phyloP scores from a whole-genome alignment of 2,113 vertebrate genomes.

The Upupa epops region DNA sequence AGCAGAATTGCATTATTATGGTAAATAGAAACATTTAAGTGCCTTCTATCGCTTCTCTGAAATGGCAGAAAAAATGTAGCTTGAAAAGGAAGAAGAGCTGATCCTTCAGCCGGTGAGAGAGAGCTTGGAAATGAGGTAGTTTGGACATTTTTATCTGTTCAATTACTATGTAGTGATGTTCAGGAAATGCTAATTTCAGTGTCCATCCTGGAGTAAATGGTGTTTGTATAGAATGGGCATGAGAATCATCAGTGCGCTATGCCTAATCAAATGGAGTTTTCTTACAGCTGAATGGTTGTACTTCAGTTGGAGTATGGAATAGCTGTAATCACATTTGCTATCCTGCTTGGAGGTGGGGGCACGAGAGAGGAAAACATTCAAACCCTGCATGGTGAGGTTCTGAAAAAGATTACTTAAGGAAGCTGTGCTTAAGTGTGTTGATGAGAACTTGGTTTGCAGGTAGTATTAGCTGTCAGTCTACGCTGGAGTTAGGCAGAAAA shows the following conservation, averaged over 20 bases:
- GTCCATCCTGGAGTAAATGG: not conserved
- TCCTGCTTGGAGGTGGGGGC: not conserved
- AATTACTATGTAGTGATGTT: not conserved
- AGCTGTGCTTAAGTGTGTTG: not conserved
- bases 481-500: not conserved
- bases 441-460: not conserved
- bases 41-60: constrained; percentile 45
- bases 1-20: constrained; percentile 27
- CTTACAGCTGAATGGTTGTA: not conserved
- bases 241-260: not conserved
- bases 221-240: not conserved
- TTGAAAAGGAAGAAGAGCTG: constrained; percentile 19
- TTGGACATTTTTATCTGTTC: not conserved
- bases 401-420: not conserved
- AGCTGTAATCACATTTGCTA: not conserved
- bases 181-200: constrained; percentile 21
- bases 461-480: not conserved
- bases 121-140: not conserved
- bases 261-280: not conserved
- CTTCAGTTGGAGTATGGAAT: constrained; percentile 8
- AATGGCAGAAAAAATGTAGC: not conserved
- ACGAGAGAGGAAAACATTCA: not conserved
- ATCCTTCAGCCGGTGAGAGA: not conserved
- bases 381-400: not conserved
- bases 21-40: constrained; percentile 48